Conservation (phyloP, 2,888 invertebrate genomes). For the Petrolisthes cinctipes region DNA sequence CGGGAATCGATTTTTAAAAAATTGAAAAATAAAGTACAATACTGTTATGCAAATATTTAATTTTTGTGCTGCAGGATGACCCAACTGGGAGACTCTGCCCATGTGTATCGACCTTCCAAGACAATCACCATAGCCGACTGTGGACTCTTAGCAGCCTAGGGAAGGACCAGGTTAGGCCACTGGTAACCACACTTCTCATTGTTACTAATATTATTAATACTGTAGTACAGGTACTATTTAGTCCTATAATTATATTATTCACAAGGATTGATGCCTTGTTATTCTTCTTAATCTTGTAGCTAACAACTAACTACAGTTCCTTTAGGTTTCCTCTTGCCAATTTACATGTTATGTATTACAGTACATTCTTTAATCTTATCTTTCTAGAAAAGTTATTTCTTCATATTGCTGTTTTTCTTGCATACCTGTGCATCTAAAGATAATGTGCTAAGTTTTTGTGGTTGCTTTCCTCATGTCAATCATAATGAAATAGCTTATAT, state of each 20-base stretch:
- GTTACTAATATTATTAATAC: not conserved
- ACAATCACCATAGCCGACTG: constrained; percentile 63
- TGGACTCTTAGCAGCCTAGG: constrained; percentile 48
- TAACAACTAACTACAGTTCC: too few relatives aligned
- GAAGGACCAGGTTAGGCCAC: not conserved
- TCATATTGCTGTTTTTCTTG: not conserved
- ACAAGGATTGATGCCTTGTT: not conserved
- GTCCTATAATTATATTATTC: not conserved
- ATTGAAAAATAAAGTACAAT: too few relatives aligned
- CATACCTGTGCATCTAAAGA: not conserved
- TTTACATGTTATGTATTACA: too few relatives aligned
- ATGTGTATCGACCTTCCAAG: constrained; percentile 61
- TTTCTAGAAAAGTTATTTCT: too few relatives aligned
- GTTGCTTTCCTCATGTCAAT: not conserved
- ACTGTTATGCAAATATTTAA: too few relatives aligned
- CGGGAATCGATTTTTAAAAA: too few relatives aligned
- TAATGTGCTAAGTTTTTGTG: not conserved
- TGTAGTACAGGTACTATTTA: not conserved
- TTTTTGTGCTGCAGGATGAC: constrained; percentile 50
- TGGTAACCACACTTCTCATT: not conserved
- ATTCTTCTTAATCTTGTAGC: not conserved
- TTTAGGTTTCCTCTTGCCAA: too few relatives aligned
- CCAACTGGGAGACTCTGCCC: constrained; percentile 53
- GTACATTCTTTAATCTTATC: too few relatives aligned
- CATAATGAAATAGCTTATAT: not conserved